phyloP scores from a whole-genome alignment of 2,888 invertebrate species.

The Napeogenes sylphis region DNA sequence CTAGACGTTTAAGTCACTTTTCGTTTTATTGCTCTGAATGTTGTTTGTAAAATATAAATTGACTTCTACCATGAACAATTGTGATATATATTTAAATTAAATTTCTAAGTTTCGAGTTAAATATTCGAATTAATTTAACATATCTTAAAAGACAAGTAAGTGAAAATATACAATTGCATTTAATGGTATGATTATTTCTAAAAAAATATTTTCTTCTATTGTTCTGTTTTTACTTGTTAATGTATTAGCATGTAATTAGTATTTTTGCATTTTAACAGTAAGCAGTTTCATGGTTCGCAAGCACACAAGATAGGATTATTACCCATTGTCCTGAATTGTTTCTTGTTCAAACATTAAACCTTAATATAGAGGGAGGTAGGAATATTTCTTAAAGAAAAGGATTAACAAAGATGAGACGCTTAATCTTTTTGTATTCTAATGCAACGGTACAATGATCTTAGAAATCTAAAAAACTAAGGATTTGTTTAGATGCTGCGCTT shows the following conservation, averaged over 20 bases:
- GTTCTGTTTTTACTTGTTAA: slow-evolving; percentile 34
- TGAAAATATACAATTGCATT: too few relatives aligned
- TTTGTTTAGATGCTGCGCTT: slow-evolving; percentile 19
- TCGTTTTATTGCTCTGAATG: slow-evolving; percentile 24
- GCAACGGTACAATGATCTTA: slow-evolving; percentile 13
- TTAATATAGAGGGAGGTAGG: slow-evolving; percentile 39
- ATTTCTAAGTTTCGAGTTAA: too few relatives aligned
- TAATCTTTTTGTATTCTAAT: slow-evolving; percentile 29
- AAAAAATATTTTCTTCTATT: slow-evolving; percentile 22
- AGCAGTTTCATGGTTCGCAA: slow-evolving; percentile 41
- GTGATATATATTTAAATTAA: background rate
- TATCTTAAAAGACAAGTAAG: too few relatives aligned
- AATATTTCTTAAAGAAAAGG: slow-evolving; percentile 46
- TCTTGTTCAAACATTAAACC: slow-evolving; percentile 37
- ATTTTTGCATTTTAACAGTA: slow-evolving; percentile 43
- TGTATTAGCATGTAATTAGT: slow-evolving; percentile 42
- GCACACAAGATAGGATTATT: slow-evolving; percentile 47
- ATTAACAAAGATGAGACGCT: slow-evolving; percentile 41
- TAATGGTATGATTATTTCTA: too few relatives aligned
- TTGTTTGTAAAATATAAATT: slow-evolving; percentile 21
- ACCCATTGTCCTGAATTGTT: slow-evolving; percentile 50
- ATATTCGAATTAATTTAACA: too few relatives aligned
- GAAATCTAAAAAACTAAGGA: slow-evolving; percentile 27
- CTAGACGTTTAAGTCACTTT: slow-evolving; percentile 30
- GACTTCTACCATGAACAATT: slow-evolving; percentile 16